Base-by-base conservation (phyloP, 2,113 vertebrate genomes). In the Nannospalax galili region DNA sequence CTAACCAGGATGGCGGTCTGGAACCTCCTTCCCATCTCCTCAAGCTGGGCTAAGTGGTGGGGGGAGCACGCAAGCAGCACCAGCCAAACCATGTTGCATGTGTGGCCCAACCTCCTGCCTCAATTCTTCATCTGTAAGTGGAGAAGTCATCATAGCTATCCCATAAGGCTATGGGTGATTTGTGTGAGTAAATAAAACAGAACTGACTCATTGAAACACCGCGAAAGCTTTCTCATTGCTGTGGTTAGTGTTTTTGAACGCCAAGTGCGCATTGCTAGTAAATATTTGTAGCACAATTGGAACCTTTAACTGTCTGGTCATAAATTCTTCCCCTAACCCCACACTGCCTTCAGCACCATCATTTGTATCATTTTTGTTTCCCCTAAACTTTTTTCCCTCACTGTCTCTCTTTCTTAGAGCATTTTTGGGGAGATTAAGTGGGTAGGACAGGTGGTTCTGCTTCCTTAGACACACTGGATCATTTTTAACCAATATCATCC, bases 401-500 rank as follows among this genome's bases (percentile, higher is more conserved):
- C 6, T 45, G 17, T 82, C 22, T 45, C 75, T 91, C 58, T 79
- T 82, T 89, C 26, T 52, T 92, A 78, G 35, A 19, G 42, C 70
- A 10, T 82, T 70, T 20, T 65, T 75, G 3, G 40, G 5, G 37
- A 67, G 26, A 81, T 82, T 64, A 84, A 95, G 35, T 1, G 32
- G 28, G 3, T 72, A 80, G 40, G n/a, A 77, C 12, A 82, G 78
- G 78, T 73, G 22, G 52, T 4, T 32, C 58, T 90, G 9, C 64
- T 84, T 93, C 40, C 79, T 92, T 45, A 35, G n/a, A 75, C 70
- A 14, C 40, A 28, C 77, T 19, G 65, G 82, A 42, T 88, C 91
- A 91, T 52, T 92, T 92, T 87, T 64, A 93, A 84, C 45, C 37
- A 74, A 64, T 19, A 37, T 94, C 97, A 56, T 95, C 70, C 24